These are phyloP conservation scores for Machaerirhynchus nigripectus DNA, from an alignment of 2,113 vertebrate genomes.

Conservation along the genomic window DNA sequence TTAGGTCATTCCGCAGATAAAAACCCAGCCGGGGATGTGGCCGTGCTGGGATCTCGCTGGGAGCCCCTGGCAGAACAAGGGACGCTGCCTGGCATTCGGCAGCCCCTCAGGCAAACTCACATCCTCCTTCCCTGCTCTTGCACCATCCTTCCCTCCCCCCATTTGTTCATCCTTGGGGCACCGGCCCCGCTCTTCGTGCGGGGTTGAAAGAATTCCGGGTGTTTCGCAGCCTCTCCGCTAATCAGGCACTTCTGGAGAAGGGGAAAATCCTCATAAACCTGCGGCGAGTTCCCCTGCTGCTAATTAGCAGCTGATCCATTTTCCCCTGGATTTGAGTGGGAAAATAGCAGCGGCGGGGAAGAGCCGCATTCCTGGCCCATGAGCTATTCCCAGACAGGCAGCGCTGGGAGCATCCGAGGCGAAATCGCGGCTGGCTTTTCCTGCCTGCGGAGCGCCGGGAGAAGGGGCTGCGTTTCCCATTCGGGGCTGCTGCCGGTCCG, in stretches of 20 bases:
- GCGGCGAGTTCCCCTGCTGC: neutral
- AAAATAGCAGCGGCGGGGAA: neutral
- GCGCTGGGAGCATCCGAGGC: slow-evolving; percentile 14
- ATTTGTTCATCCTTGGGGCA: neutral
- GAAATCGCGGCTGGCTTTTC: neutral
- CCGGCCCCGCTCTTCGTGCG: neutral
- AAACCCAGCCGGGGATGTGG: neutral
- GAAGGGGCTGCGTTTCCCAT: neutral
- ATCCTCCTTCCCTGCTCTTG: neutral
- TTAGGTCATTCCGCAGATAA: slow-evolving; percentile 1
- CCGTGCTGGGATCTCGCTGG: neutral
- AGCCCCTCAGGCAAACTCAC: neutral
- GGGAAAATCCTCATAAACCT: slow-evolving; percentile 8
- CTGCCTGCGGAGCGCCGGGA: neutral
- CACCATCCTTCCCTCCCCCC: fast-evolving
- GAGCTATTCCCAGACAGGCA: slow-evolving; percentile 11
- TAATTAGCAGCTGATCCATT: slow-evolving; percentile 22
- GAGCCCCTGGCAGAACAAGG: neutral
- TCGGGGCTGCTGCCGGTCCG: neutral
- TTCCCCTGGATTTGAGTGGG: slow-evolving; percentile 1
- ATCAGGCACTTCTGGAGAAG: neutral
- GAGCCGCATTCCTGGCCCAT: slow-evolving; percentile 29
- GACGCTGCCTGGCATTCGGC: neutral
- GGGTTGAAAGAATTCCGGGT: neutral
- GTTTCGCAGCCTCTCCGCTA: neutral